phyloP scores from a whole-genome alignment of 2,797 vertebrate species.

The Glossophaga mutica region DNA sequence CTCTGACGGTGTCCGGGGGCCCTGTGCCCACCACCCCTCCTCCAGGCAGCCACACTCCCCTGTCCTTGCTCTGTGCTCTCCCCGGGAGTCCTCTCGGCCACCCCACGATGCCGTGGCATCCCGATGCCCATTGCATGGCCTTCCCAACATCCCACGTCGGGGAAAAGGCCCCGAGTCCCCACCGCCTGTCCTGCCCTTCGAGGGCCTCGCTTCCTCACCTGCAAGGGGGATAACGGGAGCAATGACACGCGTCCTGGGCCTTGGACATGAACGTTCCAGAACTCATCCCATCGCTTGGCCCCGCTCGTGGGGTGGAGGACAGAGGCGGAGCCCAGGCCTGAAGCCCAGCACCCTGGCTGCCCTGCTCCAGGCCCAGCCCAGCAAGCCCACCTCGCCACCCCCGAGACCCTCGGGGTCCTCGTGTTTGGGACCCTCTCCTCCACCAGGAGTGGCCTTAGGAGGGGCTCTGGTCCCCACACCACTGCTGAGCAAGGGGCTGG shows the following conservation, averaged over 20 bases:
- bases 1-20: not conserved
- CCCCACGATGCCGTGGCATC: accelerated
- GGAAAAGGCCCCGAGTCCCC: not conserved
- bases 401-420: no score
- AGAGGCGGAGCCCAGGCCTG: not conserved
- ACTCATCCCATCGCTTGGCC: not conserved
- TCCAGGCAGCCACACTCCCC: not conserved
- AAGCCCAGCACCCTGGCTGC: not conserved
- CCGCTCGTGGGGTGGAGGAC: not conserved
- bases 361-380: not conserved
- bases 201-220: not conserved
- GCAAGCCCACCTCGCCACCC: not conserved
- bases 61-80: not conserved
- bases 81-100: not conserved
- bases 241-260: not conserved
- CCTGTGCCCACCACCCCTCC: accelerated
- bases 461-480: not conserved
- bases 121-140: no score
- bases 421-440: accelerated
- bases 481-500: accelerated
- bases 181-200: not conserved
- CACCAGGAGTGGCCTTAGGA: not conserved
- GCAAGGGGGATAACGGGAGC: not conserved
- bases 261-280: not conserved
- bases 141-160: not conserved